Conservation (phyloP, 2,797 vertebrate genomes). For the Lacerta bilineata region DNA sequence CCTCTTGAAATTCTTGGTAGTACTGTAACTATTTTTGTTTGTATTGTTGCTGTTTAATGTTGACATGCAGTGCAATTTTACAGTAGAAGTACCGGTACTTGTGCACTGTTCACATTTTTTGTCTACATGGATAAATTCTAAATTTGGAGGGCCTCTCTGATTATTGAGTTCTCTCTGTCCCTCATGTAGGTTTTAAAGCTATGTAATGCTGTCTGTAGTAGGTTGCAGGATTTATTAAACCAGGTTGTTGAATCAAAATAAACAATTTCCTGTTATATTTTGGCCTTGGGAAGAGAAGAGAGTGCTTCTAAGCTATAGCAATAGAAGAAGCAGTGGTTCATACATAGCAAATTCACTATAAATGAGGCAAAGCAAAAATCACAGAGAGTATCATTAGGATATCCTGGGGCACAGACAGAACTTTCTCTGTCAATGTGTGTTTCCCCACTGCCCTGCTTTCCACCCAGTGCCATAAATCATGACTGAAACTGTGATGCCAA, state of each 20-base stretch:
- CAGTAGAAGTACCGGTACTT: background rate
- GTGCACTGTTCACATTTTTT: background rate
- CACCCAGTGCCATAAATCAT: background rate
- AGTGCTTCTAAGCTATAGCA: conserved; percentile 25
- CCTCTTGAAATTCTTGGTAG: background rate
- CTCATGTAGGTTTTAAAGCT: conserved; percentile 42
- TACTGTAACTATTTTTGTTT: background rate
- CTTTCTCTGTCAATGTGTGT: background rate
- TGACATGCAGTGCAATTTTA: background rate
- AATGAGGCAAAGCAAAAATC: conserved; percentile 13
- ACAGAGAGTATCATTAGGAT: conserved; percentile 13
- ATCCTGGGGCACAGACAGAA: conserved; percentile 1
- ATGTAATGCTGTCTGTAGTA: conserved; percentile 20
- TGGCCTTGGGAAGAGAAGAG: conserved; percentile 12
- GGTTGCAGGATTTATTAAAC: conserved; percentile 48
- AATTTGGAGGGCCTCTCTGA: background rate
- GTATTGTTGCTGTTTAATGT: background rate
- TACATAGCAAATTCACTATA: conserved; percentile 19
- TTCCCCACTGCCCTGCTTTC: background rate
- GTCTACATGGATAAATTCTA: background rate
- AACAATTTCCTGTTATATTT: conserved; percentile 46
- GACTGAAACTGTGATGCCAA: background rate
- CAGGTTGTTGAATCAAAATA: conserved; percentile 51
- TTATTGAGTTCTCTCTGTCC: background rate
- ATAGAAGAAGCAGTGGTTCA: background rate